Evolutionary conservation across 1,140 invertebrate genomes (phyloP).

Genomic region (Sminthurides bifidus): DNA sequence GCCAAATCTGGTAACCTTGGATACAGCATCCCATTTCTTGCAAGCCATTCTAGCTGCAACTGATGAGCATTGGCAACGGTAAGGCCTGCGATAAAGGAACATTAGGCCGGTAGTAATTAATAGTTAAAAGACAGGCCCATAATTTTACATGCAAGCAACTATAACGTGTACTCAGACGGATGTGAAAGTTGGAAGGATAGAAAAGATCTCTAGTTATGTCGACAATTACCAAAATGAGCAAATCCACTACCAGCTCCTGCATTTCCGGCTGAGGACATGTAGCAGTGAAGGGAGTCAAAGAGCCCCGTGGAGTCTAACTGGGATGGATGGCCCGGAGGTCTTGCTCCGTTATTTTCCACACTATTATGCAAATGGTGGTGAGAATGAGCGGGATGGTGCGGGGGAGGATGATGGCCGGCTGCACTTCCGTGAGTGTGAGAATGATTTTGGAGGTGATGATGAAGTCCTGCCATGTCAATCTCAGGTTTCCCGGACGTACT

Average conservation of each 20-base stretch:
- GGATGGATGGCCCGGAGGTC: neutral
- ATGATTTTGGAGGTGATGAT: neutral
- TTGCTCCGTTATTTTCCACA: neutral
- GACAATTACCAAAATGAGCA: slow-evolving; percentile 11
- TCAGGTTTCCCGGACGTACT: neutral
- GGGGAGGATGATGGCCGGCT: neutral
- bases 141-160: too few species aligned
- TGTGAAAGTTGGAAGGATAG: slow-evolving; percentile 26
- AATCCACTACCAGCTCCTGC: too few species aligned
- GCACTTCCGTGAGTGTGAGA: slow-evolving; percentile 10
- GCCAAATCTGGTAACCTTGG: slow-evolving; percentile 56
- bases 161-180: too few species aligned
- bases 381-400: neutral
- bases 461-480: neutral
- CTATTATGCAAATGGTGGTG: slow-evolving; percentile 8
- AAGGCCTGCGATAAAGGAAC: slow-evolving; percentile 25
- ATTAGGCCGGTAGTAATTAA: too few species aligned
- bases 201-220: too few species aligned
- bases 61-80: slow-evolving; percentile 54
- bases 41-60: slow-evolving; percentile 70
- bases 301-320: neutral
- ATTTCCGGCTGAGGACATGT: slow-evolving; percentile 19
- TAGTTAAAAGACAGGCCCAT: too few species aligned
- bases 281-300: slow-evolving; percentile 14
- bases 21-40: slow-evolving; percentile 71